Evolutionary conservation across 35 echinoderm and acorn worm species (phyloP), one percentile per base, ranked within the genome.

Genomic region (Acanthaster planci): DNA sequence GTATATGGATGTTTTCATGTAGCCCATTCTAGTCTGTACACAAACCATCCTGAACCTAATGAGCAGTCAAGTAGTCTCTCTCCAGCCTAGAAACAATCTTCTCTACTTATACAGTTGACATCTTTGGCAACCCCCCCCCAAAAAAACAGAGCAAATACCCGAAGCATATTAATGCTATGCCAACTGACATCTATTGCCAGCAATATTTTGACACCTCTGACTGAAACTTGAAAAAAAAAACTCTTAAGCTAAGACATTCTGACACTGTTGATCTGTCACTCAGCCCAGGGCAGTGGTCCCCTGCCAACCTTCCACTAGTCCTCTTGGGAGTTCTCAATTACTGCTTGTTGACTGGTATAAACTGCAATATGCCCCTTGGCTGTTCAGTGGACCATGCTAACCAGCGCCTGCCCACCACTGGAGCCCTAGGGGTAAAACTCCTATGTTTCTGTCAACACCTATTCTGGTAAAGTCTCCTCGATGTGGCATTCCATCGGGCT

Each of bases 261-360:
- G 42, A 47, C 42, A 72, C 64, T 26, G 10, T 9, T 31, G 30
- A 35, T 34, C 64, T 34, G 64, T 72, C 64, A 72, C 23, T 72
- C 64, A 72, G 2, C 64, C 64, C 10, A 34, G 29, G 64, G 23
- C 26, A 36, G 19, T 29, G 64, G 64, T 72, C 64, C 64, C 64
- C 18, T 72, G 64, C 64, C 64, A 72, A 72, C 30, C 64, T 31
- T 47, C 64, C 14, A 14, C 12, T 29, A 21, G 30, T 72, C 34
- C 64, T 26, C 64, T 34, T 31, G 64, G 26, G 64, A 72, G 64
- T 72, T 72, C 64, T 72, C 64, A 2, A 72, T 72, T 72, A 72
- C 64, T 27, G 64, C 64, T 72, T 72, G 64, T 72, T 72, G 64
- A 72, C 64, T 72, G 64, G 26, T 72, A 72, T 34, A 26, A 72